Conservation (phyloP, 2,888 invertebrate genomes). For the Noctua fimbriata region DNA sequence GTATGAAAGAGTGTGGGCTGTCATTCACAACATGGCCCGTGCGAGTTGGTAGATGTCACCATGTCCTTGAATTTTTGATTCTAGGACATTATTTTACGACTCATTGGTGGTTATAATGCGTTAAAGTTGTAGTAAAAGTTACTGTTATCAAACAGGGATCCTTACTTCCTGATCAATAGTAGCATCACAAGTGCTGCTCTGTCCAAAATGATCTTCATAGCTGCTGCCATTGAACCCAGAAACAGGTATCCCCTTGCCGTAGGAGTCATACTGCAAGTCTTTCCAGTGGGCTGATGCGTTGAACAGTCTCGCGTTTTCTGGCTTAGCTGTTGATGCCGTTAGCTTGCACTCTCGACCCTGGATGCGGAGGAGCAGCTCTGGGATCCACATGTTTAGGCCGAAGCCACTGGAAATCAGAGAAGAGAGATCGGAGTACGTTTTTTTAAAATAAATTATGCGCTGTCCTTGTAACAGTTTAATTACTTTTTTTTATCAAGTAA, state of each 20-base stretch:
- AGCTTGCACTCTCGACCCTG: slow-evolving; percentile 82
- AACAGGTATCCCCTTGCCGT: slow-evolving; percentile 70
- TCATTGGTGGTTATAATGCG: neutral
- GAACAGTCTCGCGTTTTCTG: slow-evolving; percentile 76
- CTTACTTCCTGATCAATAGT: slow-evolving; percentile 83
- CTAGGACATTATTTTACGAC: neutral
- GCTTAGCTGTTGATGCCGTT: slow-evolving; percentile 74
- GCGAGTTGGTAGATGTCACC: neutral
- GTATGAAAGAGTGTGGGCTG: neutral
- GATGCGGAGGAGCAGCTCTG: slow-evolving; percentile 92
- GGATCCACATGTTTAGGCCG: slow-evolving; percentile 94
- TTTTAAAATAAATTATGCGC: neutral
- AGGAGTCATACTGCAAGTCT: slow-evolving; percentile 84
- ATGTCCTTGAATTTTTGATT: neutral
- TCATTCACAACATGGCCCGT: neutral
- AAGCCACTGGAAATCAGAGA: slow-evolving; percentile 89
- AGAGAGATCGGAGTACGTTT: neutral
- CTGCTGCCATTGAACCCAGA: slow-evolving; percentile 70
- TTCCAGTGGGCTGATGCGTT: slow-evolving; percentile 82
- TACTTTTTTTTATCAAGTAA: neutral
- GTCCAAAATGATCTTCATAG: slow-evolving; percentile 63
- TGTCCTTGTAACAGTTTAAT: neutral
- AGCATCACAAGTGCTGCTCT: slow-evolving; percentile 74
- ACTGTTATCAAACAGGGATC: too few species aligned
- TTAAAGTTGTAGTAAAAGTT: neutral